Evolutionary conservation across 2,797 vertebrate genomes (phyloP), one percentile per base, ranked within the genome.

Genomic region (Calcarius lapponicus): DNA sequence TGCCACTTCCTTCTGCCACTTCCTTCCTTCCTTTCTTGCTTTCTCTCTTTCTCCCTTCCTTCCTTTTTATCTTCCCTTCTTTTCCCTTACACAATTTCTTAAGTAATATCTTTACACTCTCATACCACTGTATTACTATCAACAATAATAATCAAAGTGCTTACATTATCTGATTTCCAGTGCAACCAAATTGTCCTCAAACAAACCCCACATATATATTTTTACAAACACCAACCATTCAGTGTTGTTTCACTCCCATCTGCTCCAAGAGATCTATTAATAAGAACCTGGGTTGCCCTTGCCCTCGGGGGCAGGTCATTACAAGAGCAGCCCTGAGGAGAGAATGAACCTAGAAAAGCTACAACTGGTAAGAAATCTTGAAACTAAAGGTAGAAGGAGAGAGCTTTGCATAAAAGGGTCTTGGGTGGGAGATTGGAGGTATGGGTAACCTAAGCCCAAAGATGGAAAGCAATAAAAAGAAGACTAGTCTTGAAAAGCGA

Each of bases 321-420:
- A 32, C 22, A 19, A n/a, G 28, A 53, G 16, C 16, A 76, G n/a
- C 24, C 29, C 19, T 40, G 47, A 53, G 29, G 19, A 38, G 47
- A 38, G 28, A 67, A 72, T 5, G 2, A 66, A 53, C 17, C 4
- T 26, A 18, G 31, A 42, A 91, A 83, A 90, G 26, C 4, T 42
- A 3, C 7, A 53, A 17, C 18, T 56, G 17, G 17, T n/a, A 48
- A 42, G 34, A 86, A 67, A 60, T 14, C 8, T 69, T 38, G 14
- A 20, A 24, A 40, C 3, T 85, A 54, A 58, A 58, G 4, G 47
- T 2, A 31, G 26, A 17, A 73, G 7, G 22, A 65, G 4, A 50
- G 3, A 85, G 3, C 6, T 67, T 72, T 86, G 13, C 0, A 0
- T 50, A 32, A 53, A 26, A 48, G 8, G 13, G 9, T 18, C 34